Evolutionary conservation across 2,888 invertebrate genomes (phyloP), one percentile per base, ranked within the genome.

Genomic region (Biston stratarius): DNA sequence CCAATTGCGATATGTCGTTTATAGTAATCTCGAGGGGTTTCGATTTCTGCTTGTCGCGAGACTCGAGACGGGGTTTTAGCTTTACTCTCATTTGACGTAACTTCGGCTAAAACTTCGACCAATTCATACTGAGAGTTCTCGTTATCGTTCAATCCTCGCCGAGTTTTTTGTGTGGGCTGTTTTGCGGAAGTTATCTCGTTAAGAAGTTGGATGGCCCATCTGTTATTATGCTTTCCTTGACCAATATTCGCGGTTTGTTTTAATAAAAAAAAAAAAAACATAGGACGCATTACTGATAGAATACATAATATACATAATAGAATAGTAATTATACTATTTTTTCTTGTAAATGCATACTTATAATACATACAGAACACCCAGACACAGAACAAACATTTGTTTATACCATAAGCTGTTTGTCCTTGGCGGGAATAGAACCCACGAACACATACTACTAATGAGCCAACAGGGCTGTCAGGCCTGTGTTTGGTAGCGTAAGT

Each of bases 1-100:
- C 71, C 77, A 79, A 77, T 80, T 78, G 73, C 76, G 64, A 70
- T 70, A 75, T 75, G 77, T 78, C 78, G 78, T 77, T 79, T 76
- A 74, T 73, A 77, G 80, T 81, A 80, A 80, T 79, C 77, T 77
- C 77, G 69, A 57, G 77, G 78, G 78, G 80, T 69, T 77, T 74
- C 72, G 77, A 73, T 79, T 72, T 73, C 78, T 79, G 76, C 78
- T 77, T 77, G 69, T 74, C 72, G 72, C 61, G 67, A 63, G 68
- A 71, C 38, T 24, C 51, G 59, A 62, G 48, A 51, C 42, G 42
- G 42, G 10, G 36, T 24, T 15, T 48, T 15, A 36, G 45, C 40
- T 60, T 42, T 58, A 53, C 61, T 62, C 48, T 67, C 36, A 34
- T 64, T 64, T 60, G 59, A 56, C 59, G 61, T 47, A 67, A 67